phyloP scores from a whole-genome alignment of 2,888 invertebrate species.

The Listrodromus nycthemerus region DNA sequence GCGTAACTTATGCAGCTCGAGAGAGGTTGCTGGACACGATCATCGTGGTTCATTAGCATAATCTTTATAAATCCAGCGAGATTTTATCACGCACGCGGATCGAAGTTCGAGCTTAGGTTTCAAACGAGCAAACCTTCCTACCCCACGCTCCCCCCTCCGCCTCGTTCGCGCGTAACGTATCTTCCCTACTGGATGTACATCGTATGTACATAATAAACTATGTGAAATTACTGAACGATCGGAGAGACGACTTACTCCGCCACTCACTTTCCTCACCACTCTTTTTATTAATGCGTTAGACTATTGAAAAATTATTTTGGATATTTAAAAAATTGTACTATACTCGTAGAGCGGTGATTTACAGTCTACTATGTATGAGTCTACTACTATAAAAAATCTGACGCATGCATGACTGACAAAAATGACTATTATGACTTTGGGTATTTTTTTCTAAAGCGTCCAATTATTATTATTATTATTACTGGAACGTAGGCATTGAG shows the following conservation, averaged over 20 bases:
- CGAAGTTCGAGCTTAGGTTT: slow-evolving; percentile 31
- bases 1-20: slow-evolving; percentile 70
- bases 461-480: too few species aligned
- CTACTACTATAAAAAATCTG: too few species aligned
- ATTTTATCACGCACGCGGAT: slow-evolving; percentile 75
- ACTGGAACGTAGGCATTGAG: too few species aligned
- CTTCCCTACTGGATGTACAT: slow-evolving; percentile 4
- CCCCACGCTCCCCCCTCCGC: not conserved
- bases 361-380: too few species aligned
- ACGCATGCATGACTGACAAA: too few species aligned
- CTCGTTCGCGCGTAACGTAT: slow-evolving; percentile 9
- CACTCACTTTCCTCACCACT: too few species aligned
- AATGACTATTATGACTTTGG: too few species aligned
- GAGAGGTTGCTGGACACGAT: slow-evolving; percentile 73
- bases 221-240: slow-evolving; percentile 52
- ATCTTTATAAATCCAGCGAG: slow-evolving; percentile 79
- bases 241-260: not conserved
- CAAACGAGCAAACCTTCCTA: slow-evolving; percentile 11
- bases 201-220: slow-evolving; percentile 54
- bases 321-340: too few species aligned
- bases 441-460: too few species aligned
- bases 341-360: too few species aligned
- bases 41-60: slow-evolving; percentile 79
- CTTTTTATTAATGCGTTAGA: not conserved
- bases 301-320: too few species aligned